Conservation (phyloP, 1,140 invertebrate genomes). For the Drosophila sp. region DNA sequence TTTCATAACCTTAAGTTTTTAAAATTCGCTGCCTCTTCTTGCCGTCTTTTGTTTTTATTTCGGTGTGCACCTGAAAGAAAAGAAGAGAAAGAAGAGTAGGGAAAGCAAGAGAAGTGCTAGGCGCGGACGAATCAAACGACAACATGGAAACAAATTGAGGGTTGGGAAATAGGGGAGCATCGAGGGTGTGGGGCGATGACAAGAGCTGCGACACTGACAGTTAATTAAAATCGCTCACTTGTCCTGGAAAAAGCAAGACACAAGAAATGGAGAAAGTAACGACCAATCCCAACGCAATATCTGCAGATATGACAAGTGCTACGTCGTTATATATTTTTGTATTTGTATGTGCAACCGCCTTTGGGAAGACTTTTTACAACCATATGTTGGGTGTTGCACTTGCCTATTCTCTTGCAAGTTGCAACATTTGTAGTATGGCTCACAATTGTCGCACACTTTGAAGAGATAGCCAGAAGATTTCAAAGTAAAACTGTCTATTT, state of each 20-base stretch:
- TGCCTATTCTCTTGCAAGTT: background rate
- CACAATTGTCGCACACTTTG: background rate
- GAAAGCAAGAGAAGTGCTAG: conserved; percentile 9
- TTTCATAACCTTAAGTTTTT: background rate
- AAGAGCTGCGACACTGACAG: conserved; percentile 60
- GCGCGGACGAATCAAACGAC: conserved; percentile 2
- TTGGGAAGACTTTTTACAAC: conserved; percentile 4
- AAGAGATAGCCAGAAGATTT: background rate
- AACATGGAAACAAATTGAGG: background rate
- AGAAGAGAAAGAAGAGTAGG: conserved; percentile 6
- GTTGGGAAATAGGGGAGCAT: background rate
- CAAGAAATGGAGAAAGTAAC: conserved; percentile 9
- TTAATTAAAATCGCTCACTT: conserved; percentile 74
- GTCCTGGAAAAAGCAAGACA: conserved; percentile 33
- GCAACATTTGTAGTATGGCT: background rate
- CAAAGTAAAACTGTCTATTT: background rate
- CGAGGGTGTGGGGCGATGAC: conserved; percentile 4
- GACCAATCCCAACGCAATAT: conserved; percentile 16
- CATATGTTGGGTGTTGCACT: conserved; percentile 19
- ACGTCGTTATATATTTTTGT: conserved; percentile 7
- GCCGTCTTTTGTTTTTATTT: conserved; percentile 30
- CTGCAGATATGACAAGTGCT: conserved; percentile 44
- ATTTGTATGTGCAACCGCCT: conserved; percentile 12
- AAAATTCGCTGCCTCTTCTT: background rate
- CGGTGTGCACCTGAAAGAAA: conserved; percentile 5